phyloP scores from a whole-genome alignment of 2,113 vertebrate species.

The Heterotis niloticus region DNA sequence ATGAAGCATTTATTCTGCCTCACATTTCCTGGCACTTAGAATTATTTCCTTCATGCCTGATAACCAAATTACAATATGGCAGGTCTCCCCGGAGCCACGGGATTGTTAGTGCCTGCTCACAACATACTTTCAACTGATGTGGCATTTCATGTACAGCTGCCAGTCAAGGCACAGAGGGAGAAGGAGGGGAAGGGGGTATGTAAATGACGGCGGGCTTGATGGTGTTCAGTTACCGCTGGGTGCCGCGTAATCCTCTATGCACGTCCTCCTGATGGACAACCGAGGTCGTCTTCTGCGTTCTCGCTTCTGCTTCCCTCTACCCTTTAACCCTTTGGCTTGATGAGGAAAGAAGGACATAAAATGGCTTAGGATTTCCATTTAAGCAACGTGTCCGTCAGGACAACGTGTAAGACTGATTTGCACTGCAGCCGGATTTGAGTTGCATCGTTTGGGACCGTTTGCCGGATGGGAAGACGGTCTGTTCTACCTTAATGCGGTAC shows the following conservation, averaged over 20 bases:
- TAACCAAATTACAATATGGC: conserved; percentile 99
- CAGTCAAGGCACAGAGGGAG: conserved; percentile 79
- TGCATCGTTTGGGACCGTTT: not conserved
- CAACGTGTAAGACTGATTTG: not conserved
- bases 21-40: conserved; percentile 99
- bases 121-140: conserved; percentile 99
- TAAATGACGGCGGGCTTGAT: conserved; percentile 88
- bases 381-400: too few relatives aligned
- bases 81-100: conserved; percentile 93
- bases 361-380: not conserved
- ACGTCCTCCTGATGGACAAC: conserved; percentile 86
- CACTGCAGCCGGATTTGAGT: not conserved
- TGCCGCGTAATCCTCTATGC: conserved; percentile 72
- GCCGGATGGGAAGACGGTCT: not conserved
- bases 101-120: conserved; percentile 99
- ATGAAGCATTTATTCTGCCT: conserved; percentile 98
- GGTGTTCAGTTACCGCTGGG: conserved; percentile 85
- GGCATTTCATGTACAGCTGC: conserved; percentile 99
- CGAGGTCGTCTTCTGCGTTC: conserved; percentile 64
- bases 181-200: conserved; percentile 73
- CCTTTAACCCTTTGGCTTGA: conserved; percentile 43
- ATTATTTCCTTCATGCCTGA: conserved; percentile 99
- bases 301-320: conserved; percentile 51
- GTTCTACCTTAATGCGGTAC: conserved; percentile 5
- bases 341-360: conserved; percentile 40